Base-by-base conservation (phyloP, 2,113 vertebrate species). In the Acrocephalus arundinaceus region DNA sequence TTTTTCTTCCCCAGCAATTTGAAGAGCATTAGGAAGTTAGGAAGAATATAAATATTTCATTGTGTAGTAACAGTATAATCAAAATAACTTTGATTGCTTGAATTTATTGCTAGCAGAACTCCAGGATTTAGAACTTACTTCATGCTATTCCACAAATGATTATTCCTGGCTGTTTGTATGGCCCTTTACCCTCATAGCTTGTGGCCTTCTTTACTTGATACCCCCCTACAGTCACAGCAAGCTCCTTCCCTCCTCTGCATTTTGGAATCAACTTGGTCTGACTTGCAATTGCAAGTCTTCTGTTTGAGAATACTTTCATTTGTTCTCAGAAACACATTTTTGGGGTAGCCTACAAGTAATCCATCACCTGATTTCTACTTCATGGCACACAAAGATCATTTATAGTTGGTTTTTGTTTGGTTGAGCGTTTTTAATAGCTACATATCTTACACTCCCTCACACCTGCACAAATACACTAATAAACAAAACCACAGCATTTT, bases 241-340 rank as follows among this genome's bases (percentile, higher is more conserved):
- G 30, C 15, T 88, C 24, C 23, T 75, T 87, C 35, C 43, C 24
- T 54, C 19, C 35, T 85, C 22, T 10, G 16, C n/a, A 21, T 77
- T 91, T 72, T 45, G 31, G 63, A 91, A 57, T 55, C 31, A 43
- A n/a, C n/a, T n/a, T n/a, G 16, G 30, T 45, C 41, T 76, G 33
- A 58, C n/a, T 19, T 76, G 65, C 57, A 84, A 77, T 27, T 43
- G 14, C 43, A 72, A 55, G 35, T 41, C 41, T 91, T 77, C 74
- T 88, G 67, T 92, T 97, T 89, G 15, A 96, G 67, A 68, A 91
- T 13, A 23, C 68, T 90, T 97, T 54, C 43, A 83, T 49, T 70
- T 88, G n/a, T 48, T 97, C 94, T 94, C 46, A 8, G 28, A 83
- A 71, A 83, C 33, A 39, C 16, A 17, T n/a, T 62, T 87, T 61